Conservation (phyloP, 2,888 invertebrate species). For the Orthonevra nobilis region DNA sequence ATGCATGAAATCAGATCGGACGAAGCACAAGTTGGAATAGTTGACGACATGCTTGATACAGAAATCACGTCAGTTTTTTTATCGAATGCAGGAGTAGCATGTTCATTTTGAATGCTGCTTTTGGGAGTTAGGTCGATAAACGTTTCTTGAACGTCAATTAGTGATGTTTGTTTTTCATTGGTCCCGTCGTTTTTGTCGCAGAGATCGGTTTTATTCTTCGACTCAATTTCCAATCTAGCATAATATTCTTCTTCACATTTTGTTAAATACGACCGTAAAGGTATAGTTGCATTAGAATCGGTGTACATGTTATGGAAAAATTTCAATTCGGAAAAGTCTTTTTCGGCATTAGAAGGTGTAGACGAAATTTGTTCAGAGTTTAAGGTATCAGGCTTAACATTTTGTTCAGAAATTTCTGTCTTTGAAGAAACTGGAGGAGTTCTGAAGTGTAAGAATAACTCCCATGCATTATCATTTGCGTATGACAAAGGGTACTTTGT, state of each 20-base stretch:
- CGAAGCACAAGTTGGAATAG: no score
- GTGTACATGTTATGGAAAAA: slow-evolving; percentile 74
- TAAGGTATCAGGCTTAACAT: slow-evolving; percentile 36
- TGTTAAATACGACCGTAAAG: slow-evolving; percentile 71
- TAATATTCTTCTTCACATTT: slow-evolving; percentile 27
- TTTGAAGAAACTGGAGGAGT: slow-evolving; percentile 17
- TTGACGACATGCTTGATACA: no score
- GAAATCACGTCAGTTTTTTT: no score
- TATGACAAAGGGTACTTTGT: slow-evolving; percentile 19
- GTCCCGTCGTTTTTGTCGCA: slow-evolving; percentile 73
- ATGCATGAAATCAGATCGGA: no score
- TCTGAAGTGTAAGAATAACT: slow-evolving; percentile 14
- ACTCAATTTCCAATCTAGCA: slow-evolving; percentile 80
- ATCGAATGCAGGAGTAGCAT: no score
- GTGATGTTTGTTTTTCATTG: slow-evolving; percentile 59
- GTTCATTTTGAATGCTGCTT: no score
- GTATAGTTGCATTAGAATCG: slow-evolving; percentile 84
- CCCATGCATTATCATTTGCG: slow-evolving; percentile 29
- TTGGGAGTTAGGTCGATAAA: no score
- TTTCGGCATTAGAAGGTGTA: not conserved
- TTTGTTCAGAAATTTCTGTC: slow-evolving; percentile 26
- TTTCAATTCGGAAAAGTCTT: slow-evolving; percentile 9
- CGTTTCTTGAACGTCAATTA: slow-evolving; percentile 77
- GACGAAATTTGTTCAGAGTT: slow-evolving; percentile 15
- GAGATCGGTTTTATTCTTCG: slow-evolving; percentile 83